Base-by-base conservation (phyloP, 2,797 vertebrate species). In the Helostoma temminkii region DNA sequence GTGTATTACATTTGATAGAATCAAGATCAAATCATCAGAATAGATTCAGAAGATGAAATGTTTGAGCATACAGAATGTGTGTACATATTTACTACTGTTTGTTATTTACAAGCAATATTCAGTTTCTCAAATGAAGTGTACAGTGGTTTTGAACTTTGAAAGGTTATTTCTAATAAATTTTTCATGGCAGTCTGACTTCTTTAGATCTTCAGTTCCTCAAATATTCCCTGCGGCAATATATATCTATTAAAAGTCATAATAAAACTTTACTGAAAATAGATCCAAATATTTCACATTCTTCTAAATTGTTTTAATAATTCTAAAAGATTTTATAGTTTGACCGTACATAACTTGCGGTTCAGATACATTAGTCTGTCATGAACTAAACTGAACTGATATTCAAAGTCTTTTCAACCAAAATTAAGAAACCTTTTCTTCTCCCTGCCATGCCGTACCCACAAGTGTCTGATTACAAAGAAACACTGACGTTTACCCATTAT, bases 401-500 rank as follows among this genome's bases (percentile, higher is more conserved):
- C 50, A 50, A 10, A 62, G 15, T 12, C 18, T 47, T 67, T 66
- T 42, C 11, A 26, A 41, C 11, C 15, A 30, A 71, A 70, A 64
- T 14, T 6, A 46, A 58, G 18, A 49, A 66, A 37, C 18, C 6
- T 9, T 60, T 79, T 59, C 14, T 19, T 16, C 10, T 60, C 46
- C 68, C 12, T 25, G n/a, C 18, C 58, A 57, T 56, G 66, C 53
- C 16, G 28, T 9, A 42, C 18, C 55, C 46, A 48, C 48, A 52
- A 48, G 65, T 54, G 60, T 50, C 22, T 67, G 63, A 82, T 80
- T 19, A 67, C 54, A 36, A 56, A 50, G 24, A 73, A 66, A 64
- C 66, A 76, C 55, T 72, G 63, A 77, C 10, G 39, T 50, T 49
- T 78, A 55, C 22, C 36, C 30, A 55, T 82, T 71, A 78, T 57